A percentile compares a stretch with the other conserved stretches of the same genome.
phyloP scores from a whole-genome alignment of 2,797 vertebrate genomes.

The Myotis daubentonii region DNA sequence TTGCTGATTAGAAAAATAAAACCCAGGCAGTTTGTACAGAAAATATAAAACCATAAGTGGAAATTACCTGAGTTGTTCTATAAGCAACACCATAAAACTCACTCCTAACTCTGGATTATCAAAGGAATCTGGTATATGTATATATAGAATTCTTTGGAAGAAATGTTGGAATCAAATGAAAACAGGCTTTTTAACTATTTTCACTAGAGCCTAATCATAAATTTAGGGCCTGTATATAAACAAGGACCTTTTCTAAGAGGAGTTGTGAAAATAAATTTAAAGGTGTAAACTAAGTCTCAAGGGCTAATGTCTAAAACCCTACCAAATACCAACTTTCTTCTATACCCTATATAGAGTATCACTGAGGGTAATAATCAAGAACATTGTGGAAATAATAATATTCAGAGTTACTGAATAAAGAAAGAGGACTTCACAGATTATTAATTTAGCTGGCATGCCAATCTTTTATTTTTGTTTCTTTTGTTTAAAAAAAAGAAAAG shows the following conservation, averaged over 20 bases:
- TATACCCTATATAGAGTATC: background rate
- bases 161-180: slow-evolving; percentile 59
- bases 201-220: slow-evolving; percentile 21
- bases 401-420: slow-evolving; percentile 44
- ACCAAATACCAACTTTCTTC: slow-evolving; percentile 40
- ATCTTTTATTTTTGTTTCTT: background rate
- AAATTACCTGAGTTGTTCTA: slow-evolving; percentile 76
- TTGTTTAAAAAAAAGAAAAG: background rate
- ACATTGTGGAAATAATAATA: slow-evolving; percentile 26
- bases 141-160: slow-evolving; percentile 48
- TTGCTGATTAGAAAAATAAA: slow-evolving; percentile 77
- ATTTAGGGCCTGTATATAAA: slow-evolving; percentile 20
- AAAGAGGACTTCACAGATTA: slow-evolving; percentile 12
- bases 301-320: slow-evolving; percentile 44
- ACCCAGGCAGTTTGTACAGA: slow-evolving; percentile 78
- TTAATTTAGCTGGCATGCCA: background rate
- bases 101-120: slow-evolving; percentile 29
- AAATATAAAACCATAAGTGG: slow-evolving; percentile 74
- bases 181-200: slow-evolving; percentile 40
- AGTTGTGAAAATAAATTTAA: slow-evolving; percentile 59
- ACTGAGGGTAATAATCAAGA: background rate
- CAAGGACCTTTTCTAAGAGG: background rate
- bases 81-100: slow-evolving; percentile 49
- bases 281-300: slow-evolving; percentile 32
- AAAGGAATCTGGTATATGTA: slow-evolving; percentile 21